Evolutionary conservation across 2,113 vertebrate species (phyloP).

Genomic region (Brachyhypopomus gauderio): DNA sequence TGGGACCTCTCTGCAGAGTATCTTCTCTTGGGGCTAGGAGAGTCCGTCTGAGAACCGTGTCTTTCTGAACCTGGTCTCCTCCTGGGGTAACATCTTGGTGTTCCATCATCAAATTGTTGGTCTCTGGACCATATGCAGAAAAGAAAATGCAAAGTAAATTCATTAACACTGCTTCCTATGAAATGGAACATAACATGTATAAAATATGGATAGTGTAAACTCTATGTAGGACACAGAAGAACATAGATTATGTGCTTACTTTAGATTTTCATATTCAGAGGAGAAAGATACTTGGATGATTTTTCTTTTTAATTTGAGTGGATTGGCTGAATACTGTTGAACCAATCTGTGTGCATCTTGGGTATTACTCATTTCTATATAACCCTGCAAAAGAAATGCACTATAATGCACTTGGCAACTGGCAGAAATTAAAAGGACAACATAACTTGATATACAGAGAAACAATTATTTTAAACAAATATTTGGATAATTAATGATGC

Average conservation of each 20-base stretch:
- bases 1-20: neutral
- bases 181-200: no score
- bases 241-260: slow-evolving; percentile 56
- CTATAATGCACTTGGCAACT: neutral
- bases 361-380: slow-evolving; percentile 67
- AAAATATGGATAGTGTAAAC: neutral
- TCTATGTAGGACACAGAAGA: neutral
- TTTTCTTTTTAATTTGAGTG: slow-evolving; percentile 64
- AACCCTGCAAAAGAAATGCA: slow-evolving; percentile 57
- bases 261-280: slow-evolving; percentile 65
- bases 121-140: slow-evolving; percentile 5
- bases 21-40: slow-evolving; percentile 45
- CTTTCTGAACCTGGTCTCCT: slow-evolving; percentile 12
- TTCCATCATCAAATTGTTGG: slow-evolving; percentile 32
- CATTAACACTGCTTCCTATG: neutral
- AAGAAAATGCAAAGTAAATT: neutral
- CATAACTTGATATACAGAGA: neutral
- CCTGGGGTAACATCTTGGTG: slow-evolving; percentile 45
- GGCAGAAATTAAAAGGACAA: neutral
- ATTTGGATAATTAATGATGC: neutral
- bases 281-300: slow-evolving; percentile 67
- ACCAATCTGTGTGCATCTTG: slow-evolving; percentile 71
- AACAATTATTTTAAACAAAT: neutral
- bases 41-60: slow-evolving; percentile 14
- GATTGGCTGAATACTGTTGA: slow-evolving; percentile 62